Evolutionary conservation across 2,797 vertebrate genomes (phyloP), one percentile per base, ranked within the genome.

Genomic region (Tinamus major): DNA sequence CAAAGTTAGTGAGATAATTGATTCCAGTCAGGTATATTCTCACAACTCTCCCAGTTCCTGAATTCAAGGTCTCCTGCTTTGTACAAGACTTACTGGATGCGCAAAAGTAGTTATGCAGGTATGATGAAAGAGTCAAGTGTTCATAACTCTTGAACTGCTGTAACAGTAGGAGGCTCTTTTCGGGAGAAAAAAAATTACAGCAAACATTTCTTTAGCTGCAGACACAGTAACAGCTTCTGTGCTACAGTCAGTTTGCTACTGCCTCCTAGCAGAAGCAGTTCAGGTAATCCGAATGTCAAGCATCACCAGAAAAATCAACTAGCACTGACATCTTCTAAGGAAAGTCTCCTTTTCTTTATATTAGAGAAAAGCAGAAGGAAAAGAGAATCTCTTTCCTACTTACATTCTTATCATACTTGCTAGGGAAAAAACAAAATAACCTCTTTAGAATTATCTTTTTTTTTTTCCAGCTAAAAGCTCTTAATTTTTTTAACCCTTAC

Each of bases 21-120:
- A 93, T 92, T 88, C 37, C 26, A 49, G 37, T 69, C 85, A n/a
- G 13, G 17, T 59, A 35, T 46, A 44, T 79, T 91, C 71, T 53
- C 82, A 9, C 15, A 76, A 79, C 44, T 93, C 23, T 68, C 37
- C 76, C 65, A 21, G 39, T 89, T 94, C 87, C 77, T 42, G 55
- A 37, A 21, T 94, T 96, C 72, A 95, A 59, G 70, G 59, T 88
- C 81, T 85, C 82, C 74, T 37, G 84, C 71, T 19, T 94, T 93
- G 59, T 69, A 19, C 26, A 39, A 77, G 77, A 89, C 49, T 92
- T 88, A 72, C 91, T 48, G 94, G 64, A 84, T 8, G 33, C 64
- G 84, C 78, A 92, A 71, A 17, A 92, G 49, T 76, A 95, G 95
- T 95, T 94, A 89, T 21, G 7, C 58, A 85, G 83, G 42, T 72